A percentile compares a stretch with the other conserved stretches of the same genome.
phyloP scores from a whole-genome alignment of 2,797 vertebrate genomes.

The Acrossocheilus wenchowensis region DNA sequence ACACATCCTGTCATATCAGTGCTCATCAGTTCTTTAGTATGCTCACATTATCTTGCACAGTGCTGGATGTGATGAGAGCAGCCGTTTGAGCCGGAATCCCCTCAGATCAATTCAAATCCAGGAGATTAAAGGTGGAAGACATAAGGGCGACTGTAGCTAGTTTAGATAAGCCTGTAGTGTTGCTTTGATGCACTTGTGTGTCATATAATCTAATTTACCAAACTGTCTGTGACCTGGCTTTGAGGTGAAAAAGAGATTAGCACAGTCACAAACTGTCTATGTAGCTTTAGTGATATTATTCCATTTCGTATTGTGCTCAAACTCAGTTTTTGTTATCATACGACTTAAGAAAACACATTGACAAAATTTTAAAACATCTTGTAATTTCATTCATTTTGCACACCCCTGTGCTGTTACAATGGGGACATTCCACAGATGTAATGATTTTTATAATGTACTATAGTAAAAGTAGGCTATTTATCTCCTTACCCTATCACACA shows the following conservation, averaged over 20 bases:
- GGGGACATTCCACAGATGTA: too few species aligned
- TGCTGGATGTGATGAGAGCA: conserved; percentile 8
- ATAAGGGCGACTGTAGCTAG: conserved; percentile 11
- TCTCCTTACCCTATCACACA: too few species aligned
- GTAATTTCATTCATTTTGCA: too few species aligned
- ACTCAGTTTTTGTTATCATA: too few species aligned
- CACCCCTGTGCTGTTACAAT: too few species aligned
- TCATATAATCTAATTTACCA: conserved; percentile 35
- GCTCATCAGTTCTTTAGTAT: conserved; percentile 23
- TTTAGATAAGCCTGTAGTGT: conserved; percentile 39
- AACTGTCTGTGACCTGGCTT: conserved; percentile 14
- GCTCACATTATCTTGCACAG: conserved; percentile 10
- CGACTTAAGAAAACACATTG: not conserved
- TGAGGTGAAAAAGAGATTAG: conserved; percentile 2
- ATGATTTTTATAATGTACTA: too few species aligned
- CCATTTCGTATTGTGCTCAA: not conserved
- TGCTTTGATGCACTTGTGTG: conserved; percentile 19
- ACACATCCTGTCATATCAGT: conserved; percentile 29
- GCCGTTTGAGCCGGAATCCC: conserved; percentile 15
- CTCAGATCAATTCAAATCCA: conserved; percentile 37
- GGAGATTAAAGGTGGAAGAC: conserved; percentile 41
- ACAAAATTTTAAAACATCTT: too few species aligned
- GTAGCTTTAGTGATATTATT: not conserved
- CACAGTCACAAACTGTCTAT: not conserved
- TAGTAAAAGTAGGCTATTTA: too few species aligned